These are phyloP conservation scores for Sphaerophoria rueppellii DNA, from an alignment of 2,888 invertebrate species.

Conservation along the genomic window DNA sequence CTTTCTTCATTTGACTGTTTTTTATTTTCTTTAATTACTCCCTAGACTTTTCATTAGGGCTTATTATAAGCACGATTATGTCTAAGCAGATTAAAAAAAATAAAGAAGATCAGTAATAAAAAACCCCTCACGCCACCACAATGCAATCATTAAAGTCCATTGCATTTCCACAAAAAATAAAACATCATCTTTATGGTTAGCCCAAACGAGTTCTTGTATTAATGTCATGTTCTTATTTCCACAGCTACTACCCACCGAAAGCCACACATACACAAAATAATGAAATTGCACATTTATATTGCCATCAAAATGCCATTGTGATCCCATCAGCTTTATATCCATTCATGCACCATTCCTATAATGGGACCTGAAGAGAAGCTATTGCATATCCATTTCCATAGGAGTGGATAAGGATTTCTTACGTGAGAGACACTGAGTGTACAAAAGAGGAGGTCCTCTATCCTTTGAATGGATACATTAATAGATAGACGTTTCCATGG, in stretches of 20 bases:
- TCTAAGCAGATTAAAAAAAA: too few species aligned
- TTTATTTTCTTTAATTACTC: too few species aligned
- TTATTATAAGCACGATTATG: too few species aligned
- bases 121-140: not conserved
- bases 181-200: not conserved
- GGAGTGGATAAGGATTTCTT: not conserved
- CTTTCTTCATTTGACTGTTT: too few species aligned
- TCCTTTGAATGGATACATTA: not conserved
- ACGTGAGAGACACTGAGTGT: not conserved
- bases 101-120: not conserved
- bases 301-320: slow-evolving; percentile 46
- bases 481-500: not conserved
- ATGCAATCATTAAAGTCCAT: slow-evolving; percentile 20
- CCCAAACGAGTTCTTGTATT: not conserved
- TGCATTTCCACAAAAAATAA: slow-evolving; percentile 5
- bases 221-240: slow-evolving; percentile 16
- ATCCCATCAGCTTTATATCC: slow-evolving; percentile 38
- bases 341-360: too few species aligned
- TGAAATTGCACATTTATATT: slow-evolving; percentile 37
- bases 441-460: not conserved
- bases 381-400: slow-evolving; percentile 40
- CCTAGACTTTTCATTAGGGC: too few species aligned
- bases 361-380: not conserved
- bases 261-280: slow-evolving; percentile 4
- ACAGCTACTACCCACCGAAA: too few species aligned